Evolutionary conservation across 2,113 vertebrate genomes (phyloP).

Genomic region (Orientallactaga bullata): DNA sequence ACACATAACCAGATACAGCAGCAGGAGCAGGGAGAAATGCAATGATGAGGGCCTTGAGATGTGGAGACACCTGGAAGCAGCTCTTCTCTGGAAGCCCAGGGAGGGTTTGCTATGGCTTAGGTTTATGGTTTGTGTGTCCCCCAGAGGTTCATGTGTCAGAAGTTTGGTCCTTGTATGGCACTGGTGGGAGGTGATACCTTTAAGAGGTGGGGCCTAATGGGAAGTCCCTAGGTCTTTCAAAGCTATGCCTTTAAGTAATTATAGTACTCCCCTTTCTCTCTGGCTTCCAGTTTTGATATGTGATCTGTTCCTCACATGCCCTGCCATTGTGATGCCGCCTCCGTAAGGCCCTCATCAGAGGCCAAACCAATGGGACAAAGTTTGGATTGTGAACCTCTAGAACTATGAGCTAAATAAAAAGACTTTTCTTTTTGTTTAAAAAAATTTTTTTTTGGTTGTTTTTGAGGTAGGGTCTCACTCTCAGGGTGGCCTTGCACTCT

Average conservation of each 20-base stretch:
- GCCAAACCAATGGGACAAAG: neutral
- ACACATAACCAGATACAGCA: neutral
- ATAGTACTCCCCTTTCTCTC: neutral
- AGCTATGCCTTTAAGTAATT: neutral
- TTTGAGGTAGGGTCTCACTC: no score
- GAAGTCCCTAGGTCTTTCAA: neutral
- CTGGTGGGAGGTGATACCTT: neutral
- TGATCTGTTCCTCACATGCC: neutral
- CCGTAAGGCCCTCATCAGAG: neutral
- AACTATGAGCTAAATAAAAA: neutral
- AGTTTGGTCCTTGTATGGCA: neutral
- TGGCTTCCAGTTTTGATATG: neutral
- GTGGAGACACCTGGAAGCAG: rapidly evolving
- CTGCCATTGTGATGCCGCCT: neutral
- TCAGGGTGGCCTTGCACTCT: no score
- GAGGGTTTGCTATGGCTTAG: neutral
- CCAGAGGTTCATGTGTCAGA: neutral
- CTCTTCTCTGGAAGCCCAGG: neutral
- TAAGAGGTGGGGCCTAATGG: neutral
- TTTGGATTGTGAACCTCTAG: neutral
- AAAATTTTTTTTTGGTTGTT: no score
- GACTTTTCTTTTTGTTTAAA: neutral
- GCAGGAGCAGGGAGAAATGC: neutral
- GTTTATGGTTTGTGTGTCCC: neutral
- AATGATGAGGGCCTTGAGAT: neutral